Conservation (phyloP, 2,888 invertebrate genomes). For the Troides oblongomaculatus region DNA sequence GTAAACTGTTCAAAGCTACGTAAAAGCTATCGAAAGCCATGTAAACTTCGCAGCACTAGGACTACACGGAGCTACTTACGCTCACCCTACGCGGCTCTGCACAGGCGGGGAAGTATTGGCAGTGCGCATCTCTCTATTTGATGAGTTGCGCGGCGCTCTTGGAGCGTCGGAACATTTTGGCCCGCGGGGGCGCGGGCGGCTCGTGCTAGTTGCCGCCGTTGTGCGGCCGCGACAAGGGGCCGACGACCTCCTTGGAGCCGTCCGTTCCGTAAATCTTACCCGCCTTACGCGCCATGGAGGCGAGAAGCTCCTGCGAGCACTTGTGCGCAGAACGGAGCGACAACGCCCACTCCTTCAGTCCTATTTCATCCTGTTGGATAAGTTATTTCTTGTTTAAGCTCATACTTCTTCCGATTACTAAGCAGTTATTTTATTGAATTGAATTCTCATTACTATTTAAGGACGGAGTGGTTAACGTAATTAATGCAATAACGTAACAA, state of each 20-base stretch:
- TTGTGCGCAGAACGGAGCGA: conserved; percentile 97
- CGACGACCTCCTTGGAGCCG: conserved; percentile 64
- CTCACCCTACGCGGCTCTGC: conserved; percentile 1
- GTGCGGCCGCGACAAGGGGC: conserved; percentile 49
- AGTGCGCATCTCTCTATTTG: conserved; percentile 58
- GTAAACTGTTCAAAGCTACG: not conserved
- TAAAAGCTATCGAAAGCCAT: not conserved
- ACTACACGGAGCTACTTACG: conserved; percentile 3
- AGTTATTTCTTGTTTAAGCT: not conserved
- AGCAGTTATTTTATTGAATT: too few species aligned
- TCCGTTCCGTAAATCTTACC: conserved; percentile 98
- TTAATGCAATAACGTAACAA: too few species aligned
- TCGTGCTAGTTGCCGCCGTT: conserved; percentile 78
- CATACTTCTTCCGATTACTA: not conserved
- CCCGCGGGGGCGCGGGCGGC: conserved; percentile 72
- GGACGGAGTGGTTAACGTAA: too few species aligned
- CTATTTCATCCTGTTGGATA: conserved; percentile 93
- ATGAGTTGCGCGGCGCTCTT: conserved; percentile 79
- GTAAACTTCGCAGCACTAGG: conserved; percentile 10
- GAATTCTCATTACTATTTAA: too few species aligned
- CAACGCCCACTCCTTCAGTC: conserved; percentile 98
- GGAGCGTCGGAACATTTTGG: conserved; percentile 80
- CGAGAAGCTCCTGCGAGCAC: conserved; percentile 95
- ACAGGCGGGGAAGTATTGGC: conserved; percentile 5
- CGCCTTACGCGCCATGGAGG: conserved; percentile 98